A percentile compares a stretch with the other conserved stretches of the same genome.
Conservation (phyloP, 2,113 vertebrate genomes). For the Acanthisitta chloris region DNA sequence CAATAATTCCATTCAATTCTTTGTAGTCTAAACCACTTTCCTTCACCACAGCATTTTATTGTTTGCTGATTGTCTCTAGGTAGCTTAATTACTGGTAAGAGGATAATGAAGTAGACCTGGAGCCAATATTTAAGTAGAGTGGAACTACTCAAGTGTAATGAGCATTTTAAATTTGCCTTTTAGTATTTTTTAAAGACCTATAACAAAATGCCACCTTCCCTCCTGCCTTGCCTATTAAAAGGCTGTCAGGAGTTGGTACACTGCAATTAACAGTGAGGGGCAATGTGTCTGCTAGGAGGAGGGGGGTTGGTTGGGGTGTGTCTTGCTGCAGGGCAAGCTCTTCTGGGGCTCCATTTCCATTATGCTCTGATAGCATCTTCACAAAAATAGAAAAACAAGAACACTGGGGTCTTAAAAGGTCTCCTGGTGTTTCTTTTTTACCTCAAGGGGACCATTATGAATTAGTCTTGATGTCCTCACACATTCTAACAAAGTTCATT, state of each 20-base stretch:
- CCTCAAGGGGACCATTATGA: neutral
- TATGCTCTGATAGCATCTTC: neutral
- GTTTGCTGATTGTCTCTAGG: constrained; percentile 66
- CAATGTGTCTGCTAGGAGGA: neutral
- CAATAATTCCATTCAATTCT: constrained; percentile 8
- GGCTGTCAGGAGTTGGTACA: neutral
- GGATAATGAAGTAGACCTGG: constrained; percentile 64
- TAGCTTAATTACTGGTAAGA: constrained; percentile 70
- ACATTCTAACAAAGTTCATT: neutral
- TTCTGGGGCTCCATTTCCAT: neutral
- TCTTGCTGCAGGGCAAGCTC: neutral
- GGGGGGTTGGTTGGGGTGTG: neutral
- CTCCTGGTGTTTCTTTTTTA: constrained; percentile 11
- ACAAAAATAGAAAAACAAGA: neutral
- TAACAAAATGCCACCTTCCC: neutral
- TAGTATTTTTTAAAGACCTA: constrained; percentile 37
- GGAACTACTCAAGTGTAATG: constrained; percentile 39
- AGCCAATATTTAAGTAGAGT: constrained; percentile 15
- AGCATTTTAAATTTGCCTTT: constrained; percentile 56
- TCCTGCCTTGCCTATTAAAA: neutral
- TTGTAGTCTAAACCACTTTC: constrained; percentile 45
- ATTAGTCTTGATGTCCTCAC: neutral
- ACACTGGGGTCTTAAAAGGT: constrained; percentile 36
- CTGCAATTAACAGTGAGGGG: neutral
- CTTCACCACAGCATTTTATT: constrained; percentile 40